Evolutionary conservation across 1,140 invertebrate species (phyloP), one percentile per base, ranked within the genome.

Genomic region (Leptonema lineaticorne): DNA sequence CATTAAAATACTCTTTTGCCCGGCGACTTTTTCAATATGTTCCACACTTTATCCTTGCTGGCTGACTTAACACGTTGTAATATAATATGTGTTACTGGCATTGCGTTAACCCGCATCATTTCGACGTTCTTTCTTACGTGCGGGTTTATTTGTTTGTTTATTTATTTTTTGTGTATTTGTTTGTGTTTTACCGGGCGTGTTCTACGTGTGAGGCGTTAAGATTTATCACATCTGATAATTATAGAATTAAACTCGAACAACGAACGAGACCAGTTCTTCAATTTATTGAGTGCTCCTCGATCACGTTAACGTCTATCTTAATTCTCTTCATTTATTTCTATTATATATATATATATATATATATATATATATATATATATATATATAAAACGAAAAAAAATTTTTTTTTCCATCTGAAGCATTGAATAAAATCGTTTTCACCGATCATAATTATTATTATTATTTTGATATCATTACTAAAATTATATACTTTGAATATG

Each of bases 1-100:
- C 50, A 53, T 53, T 53, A 53, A 53, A 53, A 53, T 53, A 7
- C 22, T 53, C 50, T 53, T 53, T 24, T 53, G 22, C 24, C 14
- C 20, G 50, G n/a, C n/a, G n/a, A n/a, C n/a, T n/a, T 53, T 53
- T 53, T 26, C 37, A 14, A 41, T 16, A 2, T 16, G 11, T 33
- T 9, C 37, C 16, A 41, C 2, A n/a, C n/a, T n/a, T n/a, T n/a
- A n/a, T n/a, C n/a, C n/a, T n/a, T n/a, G n/a, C n/a, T n/a, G n/a
- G n/a, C n/a, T n/a, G n/a, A 4, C 9, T 41, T 24, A 26, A 53
- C 50, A 22, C 46, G 11, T 2, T 8, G 46, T 53, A 53, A 53
- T 53, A 53, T 53, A 53, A 53, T 53, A 20, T 26, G 37, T 11
- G 50, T n/a, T n/a, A n/a, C n/a, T n/a, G n/a, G n/a, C n/a, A n/a